Base-by-base conservation (phyloP, 2,113 vertebrate genomes). In the Arizona elegans region DNA sequence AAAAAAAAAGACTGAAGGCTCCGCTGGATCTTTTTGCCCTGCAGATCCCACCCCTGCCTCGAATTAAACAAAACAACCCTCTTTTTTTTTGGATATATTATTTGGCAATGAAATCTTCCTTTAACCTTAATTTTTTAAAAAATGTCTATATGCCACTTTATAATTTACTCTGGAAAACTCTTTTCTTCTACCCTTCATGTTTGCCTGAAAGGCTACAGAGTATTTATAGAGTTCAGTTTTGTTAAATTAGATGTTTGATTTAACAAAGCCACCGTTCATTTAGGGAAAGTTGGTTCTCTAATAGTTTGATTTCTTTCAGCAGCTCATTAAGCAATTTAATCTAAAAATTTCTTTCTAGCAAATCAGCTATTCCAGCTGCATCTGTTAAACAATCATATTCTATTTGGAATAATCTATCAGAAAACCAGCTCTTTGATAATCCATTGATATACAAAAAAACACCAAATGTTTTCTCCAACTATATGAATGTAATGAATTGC, bases 161-260 rank as follows among this genome's bases (percentile, higher is more conserved):
- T 70, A 33, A 75, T 38, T 65, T 65, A 50, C 53, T 43, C 75
- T 55, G 85, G 52, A 70, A 70, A 92, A 52, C 43, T 11, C 21
- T 15, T 13, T 43, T 70, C 1, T 12, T 38, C 43, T 52, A 52
- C 1, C 29, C 19, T 87, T 65, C 86, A 92, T 53, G 26, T 55
- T 75, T 33, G 54, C 23, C 65, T 55, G 19, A 92, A 75, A 88
- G 17, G 58, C 58, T 43, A 70, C 33, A 55, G 91, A 88, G 54
- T 70, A 54, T 88, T 88, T 88, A 23, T 17, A 55, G 13, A 23
- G 13, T 55, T 75, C n/a, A 55, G 8, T 52, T 75, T 88, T 70
- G 47, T 43, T 54, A 88, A 88, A 88, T 92, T 88, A 70, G 59
- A 88, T 43, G 24, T 70, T 55, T 92, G 86, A 65, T 92, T 38